Evolutionary conservation across 2,888 invertebrate genomes (phyloP), one percentile per base, ranked within the genome.

Genomic region (Protophormia terraenovae): DNA sequence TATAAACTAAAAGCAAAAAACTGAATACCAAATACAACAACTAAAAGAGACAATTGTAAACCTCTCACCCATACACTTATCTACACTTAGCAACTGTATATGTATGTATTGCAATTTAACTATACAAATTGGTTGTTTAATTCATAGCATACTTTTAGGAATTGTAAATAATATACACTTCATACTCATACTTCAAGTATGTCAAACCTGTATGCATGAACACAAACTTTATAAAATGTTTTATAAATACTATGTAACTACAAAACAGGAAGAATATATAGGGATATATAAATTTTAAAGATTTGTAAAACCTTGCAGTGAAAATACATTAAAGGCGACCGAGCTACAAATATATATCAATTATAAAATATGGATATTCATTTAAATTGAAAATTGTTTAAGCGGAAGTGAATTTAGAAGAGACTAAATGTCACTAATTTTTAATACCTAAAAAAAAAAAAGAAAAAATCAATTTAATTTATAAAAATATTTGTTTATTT

Each of bases 61-160:
- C 50, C 22, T 50, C 14, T 27, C 24, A 27, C 27, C 12, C 53
- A 53, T 5, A 53, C 53, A 27, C 24, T 50, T 22, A 8, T 3
- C 3, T 6, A 27, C 1, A 27, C 24, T 53, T 53, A 19, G 47
- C 14, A 53, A 53, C 53, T 24, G 35, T 10, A 29, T 58, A 14
- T 53, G 14, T n/a, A n/a, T n/a, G n/a, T n/a, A n/a, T n/a, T n/a
- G n/a, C n/a, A 0, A 60, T 32, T 73, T 60, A 10, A 12, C 10
- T 35, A 10, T 32, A 19, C 22, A 35, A 22, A 35, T 32, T 47
- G 32, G n/a, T 35, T 24, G 7, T 16, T 6, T 35, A 62, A 35
- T 19, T 55, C 29, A 32, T n/a, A 24, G 75, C 53, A 81, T 75
- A 81, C 62, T 53, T 81, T 81, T 62, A 62, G 81, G 81, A 16